Evolutionary conservation across 1,140 invertebrate species (phyloP).

Genomic region (Copidosoma floridanum): DNA sequence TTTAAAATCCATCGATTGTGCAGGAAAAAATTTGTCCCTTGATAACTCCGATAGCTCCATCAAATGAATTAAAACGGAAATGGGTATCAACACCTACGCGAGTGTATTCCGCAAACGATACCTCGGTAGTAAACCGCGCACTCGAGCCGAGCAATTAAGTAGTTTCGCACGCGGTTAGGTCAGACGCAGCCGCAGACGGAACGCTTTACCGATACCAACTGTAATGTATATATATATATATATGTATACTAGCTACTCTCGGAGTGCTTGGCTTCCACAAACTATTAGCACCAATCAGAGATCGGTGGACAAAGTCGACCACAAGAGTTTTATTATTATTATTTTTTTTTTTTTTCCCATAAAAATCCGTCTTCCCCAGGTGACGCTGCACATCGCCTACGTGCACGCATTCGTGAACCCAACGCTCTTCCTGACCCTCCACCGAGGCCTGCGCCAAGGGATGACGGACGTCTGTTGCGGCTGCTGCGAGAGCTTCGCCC

Average conservation of each 20-base stretch:
- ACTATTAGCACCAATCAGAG: neutral
- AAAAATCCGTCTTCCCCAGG: conserved; percentile 66
- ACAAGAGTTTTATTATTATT: neutral
- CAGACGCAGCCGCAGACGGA: conserved; percentile 1
- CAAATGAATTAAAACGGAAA: no score
- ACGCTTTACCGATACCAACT: neutral
- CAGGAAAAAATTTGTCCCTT: no score
- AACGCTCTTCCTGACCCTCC: conserved; percentile 75
- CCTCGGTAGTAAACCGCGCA: neutral
- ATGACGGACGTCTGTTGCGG: conserved; percentile 71
- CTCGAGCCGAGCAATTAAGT: neutral
- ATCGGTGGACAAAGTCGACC: neutral
- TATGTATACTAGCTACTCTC: no score
- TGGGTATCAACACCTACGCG: no score
- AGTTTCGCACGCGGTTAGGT: neutral
- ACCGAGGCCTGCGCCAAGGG: conserved; percentile 71
- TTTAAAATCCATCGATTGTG: no score
- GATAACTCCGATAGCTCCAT: no score
- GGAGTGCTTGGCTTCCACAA: neutral
- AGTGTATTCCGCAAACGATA: no score
- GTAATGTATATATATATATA: no score
- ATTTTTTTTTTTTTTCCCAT: no score
- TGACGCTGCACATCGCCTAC: conserved; percentile 84
- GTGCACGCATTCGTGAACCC: conserved; percentile 85
- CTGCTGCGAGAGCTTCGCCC: conserved; percentile 65